Base-by-base conservation (phyloP, 2,888 invertebrate species). In the Ellobium chinense region DNA sequence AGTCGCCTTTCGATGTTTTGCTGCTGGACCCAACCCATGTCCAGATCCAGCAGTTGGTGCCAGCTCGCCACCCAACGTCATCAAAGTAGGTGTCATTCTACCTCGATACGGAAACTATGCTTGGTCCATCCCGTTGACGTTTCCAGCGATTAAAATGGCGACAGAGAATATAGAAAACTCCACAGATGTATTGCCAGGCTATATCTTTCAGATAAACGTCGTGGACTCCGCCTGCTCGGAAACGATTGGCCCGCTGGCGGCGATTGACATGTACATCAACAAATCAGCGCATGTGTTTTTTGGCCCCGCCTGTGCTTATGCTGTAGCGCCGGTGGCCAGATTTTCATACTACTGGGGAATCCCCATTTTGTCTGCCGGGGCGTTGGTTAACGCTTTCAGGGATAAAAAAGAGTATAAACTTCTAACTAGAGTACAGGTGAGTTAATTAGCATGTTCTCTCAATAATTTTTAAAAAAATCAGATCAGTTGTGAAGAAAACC, bases 241-340 rank as follows among this genome's bases (percentile, higher is more conserved):
- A n/a, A 90, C 89, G 0, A 82, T 84, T 31, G 92, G 90, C 9
- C 92, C 92, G 0, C 82, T 92, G 39, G 87, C 85, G 1, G 92
- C 91, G 14, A 88, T 92, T 54, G 90, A 92, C 68, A 87, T 92
- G 84, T 89, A 88, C 81, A 80, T 89, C 62, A 84, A 89, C 27
- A 82, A 87, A 31, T 77, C 78, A 18, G 90, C 90, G 0, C 82
- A 91, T 75, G 90, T 92, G 4, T 92, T 92, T 78, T 69, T 92
- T 3, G 92, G 92, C 0, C 92, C 92, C 0, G 89, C 88, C 18
- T 92, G 92, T 77, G 89, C 89, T 72, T 92, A 97, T 66, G 97
- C 97, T 0, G 93, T 97, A 88, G 97, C 97, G 89, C 97, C 97
- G 0, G 97, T 98, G 1, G 97, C 97, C 3, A 94, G 97, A 82